Base-by-base conservation (phyloP, 2,113 vertebrate species). In the Myodes glareolus region DNA sequence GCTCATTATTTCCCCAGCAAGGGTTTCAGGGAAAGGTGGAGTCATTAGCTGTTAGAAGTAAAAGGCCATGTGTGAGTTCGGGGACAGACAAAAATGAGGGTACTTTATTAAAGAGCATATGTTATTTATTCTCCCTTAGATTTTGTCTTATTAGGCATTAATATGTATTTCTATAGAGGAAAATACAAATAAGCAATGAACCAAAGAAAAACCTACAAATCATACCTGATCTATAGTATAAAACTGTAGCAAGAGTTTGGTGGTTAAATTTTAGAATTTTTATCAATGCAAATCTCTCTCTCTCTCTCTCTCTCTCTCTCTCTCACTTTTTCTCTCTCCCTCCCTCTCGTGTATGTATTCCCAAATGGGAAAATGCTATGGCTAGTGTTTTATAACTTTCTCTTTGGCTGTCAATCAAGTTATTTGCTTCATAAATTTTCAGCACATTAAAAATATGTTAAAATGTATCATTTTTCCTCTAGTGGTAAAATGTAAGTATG, bases 341-440 rank as follows among this genome's bases (percentile, higher is more conserved):
- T 42, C 72, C 3, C 36, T n/a, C 36, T n/a, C 70, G 78, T 81
- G 50, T 76, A 5, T 39, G 36, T 61, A 50, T 70, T 29, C 25
- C 70, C 72, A 39, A 52, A n/a, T 78, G 73, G 39, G 16, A 55
- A 73, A 27, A 45, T 52, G n/a, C 12, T 81, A 58, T 45, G 13
- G 16, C n/a, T 75, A 63, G 19, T 55, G 31, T 55, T 94, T 90
- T 92, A 61, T 42, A 91, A 36, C 63, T 52, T 80, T 45, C 50
- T 63, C 36, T 81, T 52, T 23, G 5, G 67, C 45, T 67, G 50
- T 92, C 52, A 89, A 65, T 4, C 61, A 82, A 82, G 4, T 70
- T 82, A 65, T 73, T 90, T 90, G 86, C 72, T 80, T 76, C 72
- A 90, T 92, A 75, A 95, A 36, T 14, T 75, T 86, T 17, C n/a